Base-by-base conservation (phyloP, 2,797 vertebrate genomes). In the Esox lucius region DNA sequence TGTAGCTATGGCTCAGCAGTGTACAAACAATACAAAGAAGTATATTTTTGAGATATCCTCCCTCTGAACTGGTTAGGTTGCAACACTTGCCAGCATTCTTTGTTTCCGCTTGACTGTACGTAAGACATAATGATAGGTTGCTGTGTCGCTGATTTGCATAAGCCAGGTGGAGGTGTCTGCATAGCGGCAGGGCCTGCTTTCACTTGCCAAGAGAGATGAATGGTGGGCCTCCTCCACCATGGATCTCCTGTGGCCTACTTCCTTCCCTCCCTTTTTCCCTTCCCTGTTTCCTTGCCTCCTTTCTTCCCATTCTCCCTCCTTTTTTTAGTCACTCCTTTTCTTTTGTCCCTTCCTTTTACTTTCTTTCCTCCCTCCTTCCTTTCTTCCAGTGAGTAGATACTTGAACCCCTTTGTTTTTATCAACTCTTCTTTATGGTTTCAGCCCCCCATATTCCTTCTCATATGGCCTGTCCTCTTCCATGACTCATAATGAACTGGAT, bases 321-420 rank as follows among this genome's bases (percentile, higher is more conserved):
- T 62, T 28, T 64, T 67, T 39, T 8, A 2, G 4, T 39, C 35
- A 1, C 7, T 39, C 35, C 35, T 39, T n/a, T n/a, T n/a, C n/a
- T n/a, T n/a, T n/a, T n/a, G n/a, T n/a, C n/a, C n/a, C n/a, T n/a
- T n/a, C 33, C 33, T 33, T 33, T n/a, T n/a, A n/a, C n/a, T n/a
- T 39, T 39, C 35, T 39, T 39, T 39, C 35, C 31, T 59, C 66
- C 75, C 48, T 76, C 61, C 71, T 26, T 75, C 42, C 73, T 28
- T 62, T 17, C 78, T 84, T 83, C 68, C 70, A 80, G 82, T 79
- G 73, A 78, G 51, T 76, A 90, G 82, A 88, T 83, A 82, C 85
- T 87, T 87, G 85, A 73, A 74, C 74, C 76, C 68, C 61, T 65
- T 28, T 17, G 67, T 78, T 90, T 91, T 87, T 85, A 91, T 90